Base-by-base conservation (phyloP, 2,888 invertebrate species). In the Formica aserva region DNA sequence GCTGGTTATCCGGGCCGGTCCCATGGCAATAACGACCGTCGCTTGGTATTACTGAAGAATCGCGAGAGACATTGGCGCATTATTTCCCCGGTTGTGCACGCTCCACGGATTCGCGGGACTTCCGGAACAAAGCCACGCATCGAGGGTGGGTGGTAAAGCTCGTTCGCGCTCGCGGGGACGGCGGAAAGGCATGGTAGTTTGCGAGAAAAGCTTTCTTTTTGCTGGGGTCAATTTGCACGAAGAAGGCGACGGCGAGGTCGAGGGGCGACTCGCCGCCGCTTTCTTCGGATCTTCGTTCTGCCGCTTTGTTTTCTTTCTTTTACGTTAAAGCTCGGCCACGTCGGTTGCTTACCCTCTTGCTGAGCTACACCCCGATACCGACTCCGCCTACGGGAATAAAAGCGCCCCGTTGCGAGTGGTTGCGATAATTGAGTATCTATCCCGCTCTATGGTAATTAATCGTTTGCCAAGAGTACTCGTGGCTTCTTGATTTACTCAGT, bases 191-290 rank as follows among this genome's bases (percentile, higher is more conserved):
- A 83, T 88, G 82, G 82, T 88, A 88, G 88, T 88, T 88, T 88
- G 81, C 86, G 32, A 88, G 84, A 89, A 74, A 86, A 85, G 78
- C 84, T 88, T 87, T 84, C 75, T 88, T 85, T 84, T 35, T 84
- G 76, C 63, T 78, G 87, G 89, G 86, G 88, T 88, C 89, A 89
- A 89, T 87, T 88, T 89, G 82, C 89, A 84, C 84, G 86, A 83
- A 85, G 62, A 71, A 83, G 38, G 29, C 72, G 29, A 77, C 29
- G 29, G 29, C 29, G 60, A 62, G 62, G 38, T 13, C 48, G 69
- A 66, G 41, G 66, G 32, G 67, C 6, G 78, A 41, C 9, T 75
- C 15, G 38, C 77, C 48, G 52, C 18, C 60, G 82, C 60, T 77
- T 74, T 69, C 67, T 32, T 65, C 60, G 57, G 48, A 60, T 62